Evolutionary conservation across 2,888 invertebrate genomes (phyloP), one percentile per base, ranked within the genome.

Genomic region (Noctua comes): DNA sequence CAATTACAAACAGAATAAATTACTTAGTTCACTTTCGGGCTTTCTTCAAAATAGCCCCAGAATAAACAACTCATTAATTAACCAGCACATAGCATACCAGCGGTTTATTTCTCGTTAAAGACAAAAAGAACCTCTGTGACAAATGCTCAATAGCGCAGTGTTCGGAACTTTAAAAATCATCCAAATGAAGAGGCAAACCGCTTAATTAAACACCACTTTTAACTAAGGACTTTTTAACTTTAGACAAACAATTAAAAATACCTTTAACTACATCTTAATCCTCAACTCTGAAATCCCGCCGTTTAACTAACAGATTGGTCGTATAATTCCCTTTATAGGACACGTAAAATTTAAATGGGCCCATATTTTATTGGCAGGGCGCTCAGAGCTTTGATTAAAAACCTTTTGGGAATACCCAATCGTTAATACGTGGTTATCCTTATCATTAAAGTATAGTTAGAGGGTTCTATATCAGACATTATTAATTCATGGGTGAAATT

Each of bases 271-370:
- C 76, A 76, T 79, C 78, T 83, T 83, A 87, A 86, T 84, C 74
- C 78, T 69, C 69, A 68, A 83, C 71, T 84, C 75, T 80, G 68
- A 83, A 88, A 89, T 87, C 82, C 72, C 48, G 69, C 51, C 78
- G 31, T 82, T 84, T 40, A 27, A 79, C 84, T 85, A 77, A 89
- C 87, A 87, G 86, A 91, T 90, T 88, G 88, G 79, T 72, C 77
- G 82, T 84, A 86, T 86, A 86, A 90, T 88, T 88, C 73, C 80
- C 79, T 90, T 91, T 89, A 87, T 85, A 84, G 88, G 87, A 90
- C 93, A 93, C 93, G 93, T 94, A 93, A 93, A 92, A 92, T 92
- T 92, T 93, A 93, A 92, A 93, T 91, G 87, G 91, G 76, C 70
- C 78, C 87, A 93, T 93, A 93, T 91, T 92, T 93, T 92, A 93